phyloP scores from a whole-genome alignment of 2,888 invertebrate genomes.

The Sisyra terminalis region DNA sequence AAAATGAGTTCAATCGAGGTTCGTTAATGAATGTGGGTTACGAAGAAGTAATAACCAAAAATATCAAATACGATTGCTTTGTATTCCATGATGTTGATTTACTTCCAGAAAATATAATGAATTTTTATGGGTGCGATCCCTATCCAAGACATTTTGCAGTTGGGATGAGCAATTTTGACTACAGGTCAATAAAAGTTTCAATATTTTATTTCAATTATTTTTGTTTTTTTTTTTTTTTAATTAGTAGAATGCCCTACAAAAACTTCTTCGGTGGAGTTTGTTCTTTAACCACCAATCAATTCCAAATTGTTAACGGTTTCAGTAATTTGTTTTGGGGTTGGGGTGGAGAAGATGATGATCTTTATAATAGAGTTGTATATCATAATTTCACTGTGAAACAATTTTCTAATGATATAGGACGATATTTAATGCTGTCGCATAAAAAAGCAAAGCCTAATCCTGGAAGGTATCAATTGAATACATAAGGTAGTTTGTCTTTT shows the following conservation, averaged over 20 bases:
- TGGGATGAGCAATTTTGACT: slow-evolving; percentile 69
- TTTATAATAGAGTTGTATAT: slow-evolving; percentile 59
- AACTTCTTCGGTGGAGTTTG: slow-evolving; percentile 91
- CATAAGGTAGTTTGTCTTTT: too few relatives aligned
- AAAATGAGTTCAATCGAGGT: slow-evolving; percentile 73
- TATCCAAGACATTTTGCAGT: slow-evolving; percentile 90
- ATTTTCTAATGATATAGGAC: slow-evolving; percentile 80
- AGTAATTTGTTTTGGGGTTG: slow-evolving; percentile 94
- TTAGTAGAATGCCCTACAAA: slow-evolving; percentile 69
- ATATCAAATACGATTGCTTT: slow-evolving; percentile 68
- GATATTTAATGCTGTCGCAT: slow-evolving; percentile 93
- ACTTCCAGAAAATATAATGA: slow-evolving; percentile 80
- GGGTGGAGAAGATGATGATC: slow-evolving; percentile 97
- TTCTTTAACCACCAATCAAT: slow-evolving; percentile 76
- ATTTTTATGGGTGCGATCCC: slow-evolving; percentile 79
- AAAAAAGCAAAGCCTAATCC: slow-evolving; percentile 81
- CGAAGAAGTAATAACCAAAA: slow-evolving; percentile 60
- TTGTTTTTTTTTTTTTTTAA: slow-evolving; percentile 12
- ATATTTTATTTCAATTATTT: too few relatives aligned
- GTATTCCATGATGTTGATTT: slow-evolving; percentile 95
- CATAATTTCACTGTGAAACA: slow-evolving; percentile 78
- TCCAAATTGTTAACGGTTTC: slow-evolving; percentile 78
- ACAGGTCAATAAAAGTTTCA: slow-evolving; percentile 37
- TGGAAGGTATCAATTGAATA: slow-evolving; percentile 56
- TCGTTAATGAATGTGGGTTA: slow-evolving; percentile 95